Evolutionary conservation across 2,113 vertebrate genomes (phyloP).

Genomic region (Puntigrus tetrazona): DNA sequence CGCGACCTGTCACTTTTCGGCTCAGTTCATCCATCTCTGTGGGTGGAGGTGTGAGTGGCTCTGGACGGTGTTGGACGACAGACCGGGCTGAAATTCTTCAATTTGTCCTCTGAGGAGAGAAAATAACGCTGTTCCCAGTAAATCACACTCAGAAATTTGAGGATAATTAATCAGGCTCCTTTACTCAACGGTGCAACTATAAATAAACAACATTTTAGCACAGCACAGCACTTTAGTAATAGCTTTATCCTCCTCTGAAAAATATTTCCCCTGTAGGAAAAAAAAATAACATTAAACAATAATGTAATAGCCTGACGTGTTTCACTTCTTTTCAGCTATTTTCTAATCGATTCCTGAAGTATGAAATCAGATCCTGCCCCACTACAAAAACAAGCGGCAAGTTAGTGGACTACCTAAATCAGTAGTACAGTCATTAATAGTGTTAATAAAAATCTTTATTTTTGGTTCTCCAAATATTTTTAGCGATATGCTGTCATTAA

Average conservation of each 20-base stretch:
- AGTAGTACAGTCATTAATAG: neutral
- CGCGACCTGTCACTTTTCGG: conserved; percentile 47
- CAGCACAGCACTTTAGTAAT: conserved; percentile 12
- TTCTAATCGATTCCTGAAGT: neutral
- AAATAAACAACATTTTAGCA: conserved; percentile 6
- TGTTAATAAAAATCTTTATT: neutral
- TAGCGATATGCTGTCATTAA: neutral
- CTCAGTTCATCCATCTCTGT: conserved; percentile 29
- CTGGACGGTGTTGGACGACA: neutral
- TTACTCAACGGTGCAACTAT: neutral
- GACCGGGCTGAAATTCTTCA: conserved; percentile 21
- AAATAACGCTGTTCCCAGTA: neutral
- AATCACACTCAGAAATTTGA: conserved; percentile 14
- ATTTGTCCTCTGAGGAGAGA: conserved; percentile 42
- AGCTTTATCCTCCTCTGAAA: neutral
- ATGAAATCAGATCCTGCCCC: neutral
- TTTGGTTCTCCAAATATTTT: neutral
- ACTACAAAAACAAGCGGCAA: neutral
- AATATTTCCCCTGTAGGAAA: neutral
- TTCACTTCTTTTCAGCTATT: neutral
- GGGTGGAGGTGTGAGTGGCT: neutral
- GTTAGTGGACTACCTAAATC: neutral
- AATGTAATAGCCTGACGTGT: neutral
- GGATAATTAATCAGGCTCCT: conserved; percentile 1
- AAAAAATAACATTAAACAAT: neutral